Percentiles rank a stretch among this genome's conserved stretches.
Conservation (phyloP, 2,113 vertebrate species). For the Hiodon tergisus region DNA sequence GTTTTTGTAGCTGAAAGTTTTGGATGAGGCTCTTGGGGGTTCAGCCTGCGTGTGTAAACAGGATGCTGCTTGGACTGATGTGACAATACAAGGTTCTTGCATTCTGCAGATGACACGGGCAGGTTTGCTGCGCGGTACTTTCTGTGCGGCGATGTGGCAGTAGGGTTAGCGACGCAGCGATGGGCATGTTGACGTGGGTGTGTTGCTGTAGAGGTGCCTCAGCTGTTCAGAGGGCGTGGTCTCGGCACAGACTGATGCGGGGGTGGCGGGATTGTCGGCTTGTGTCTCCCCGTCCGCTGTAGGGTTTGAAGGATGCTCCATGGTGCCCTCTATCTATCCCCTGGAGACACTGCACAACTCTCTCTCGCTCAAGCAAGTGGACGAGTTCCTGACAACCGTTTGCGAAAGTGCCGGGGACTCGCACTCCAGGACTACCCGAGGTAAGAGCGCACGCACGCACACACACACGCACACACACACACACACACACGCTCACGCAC, state of each 20-base stretch:
- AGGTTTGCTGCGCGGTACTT: neutral
- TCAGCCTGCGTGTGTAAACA: neutral
- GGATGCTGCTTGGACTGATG: neutral
- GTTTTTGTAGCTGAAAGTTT: neutral
- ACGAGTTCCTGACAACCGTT: constrained; percentile 78
- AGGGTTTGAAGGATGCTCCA: constrained; percentile 98
- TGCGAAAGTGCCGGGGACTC: constrained; percentile 75
- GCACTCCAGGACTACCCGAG: constrained; percentile 71
- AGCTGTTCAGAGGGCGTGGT: constrained; percentile 2
- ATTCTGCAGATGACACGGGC: neutral
- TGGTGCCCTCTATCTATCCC: constrained; percentile 97
- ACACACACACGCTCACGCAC: neutral
- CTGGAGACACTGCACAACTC: constrained; percentile 98
- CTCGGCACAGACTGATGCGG: constrained; percentile 21
- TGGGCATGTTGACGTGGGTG: constrained; percentile 3
- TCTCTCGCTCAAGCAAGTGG: constrained; percentile 90
- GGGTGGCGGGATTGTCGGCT: constrained; percentile 44
- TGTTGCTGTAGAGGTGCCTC: neutral
- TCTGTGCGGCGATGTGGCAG: neutral
- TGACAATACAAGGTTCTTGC: neutral
- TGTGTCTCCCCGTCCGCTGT: constrained; percentile 52
- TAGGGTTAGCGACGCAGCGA: neutral
- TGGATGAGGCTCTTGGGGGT: neutral
- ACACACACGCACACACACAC: neutral
- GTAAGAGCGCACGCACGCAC: constrained; percentile 47